phyloP scores from a whole-genome alignment of 1,140 invertebrate species.

The Drosophila kepulauana region DNA sequence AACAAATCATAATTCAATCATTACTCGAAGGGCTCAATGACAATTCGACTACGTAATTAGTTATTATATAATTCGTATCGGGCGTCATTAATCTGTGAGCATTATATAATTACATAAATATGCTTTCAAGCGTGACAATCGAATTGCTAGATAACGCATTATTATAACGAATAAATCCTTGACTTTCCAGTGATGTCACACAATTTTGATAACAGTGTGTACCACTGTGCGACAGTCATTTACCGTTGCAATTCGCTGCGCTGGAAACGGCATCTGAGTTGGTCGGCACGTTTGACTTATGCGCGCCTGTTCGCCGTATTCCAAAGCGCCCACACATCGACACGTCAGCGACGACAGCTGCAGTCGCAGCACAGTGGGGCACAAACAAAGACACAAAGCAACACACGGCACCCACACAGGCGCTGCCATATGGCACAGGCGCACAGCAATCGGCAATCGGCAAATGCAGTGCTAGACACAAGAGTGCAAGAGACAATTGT shows the following conservation, averaged over 20 bases:
- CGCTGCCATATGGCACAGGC: conserved; percentile 62
- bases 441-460: conserved; percentile 58
- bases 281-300: conserved; percentile 37
- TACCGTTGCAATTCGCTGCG: conserved; percentile 35
- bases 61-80: neutral
- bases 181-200: neutral
- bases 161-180: neutral
- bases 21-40: neutral
- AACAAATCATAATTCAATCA: neutral
- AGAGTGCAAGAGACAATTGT: neutral
- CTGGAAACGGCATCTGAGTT: conserved; percentile 36
- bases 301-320: conserved; percentile 68
- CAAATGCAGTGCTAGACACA: conserved; percentile 11
- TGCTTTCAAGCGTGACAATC: neutral
- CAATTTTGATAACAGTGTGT: neutral
- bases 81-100: neutral
- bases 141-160: neutral
- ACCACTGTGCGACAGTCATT: conserved; percentile 29
- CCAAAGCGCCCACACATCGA: conserved; percentile 59
- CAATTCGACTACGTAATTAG: neutral
- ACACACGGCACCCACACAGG: conserved; percentile 60
- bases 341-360: neutral
- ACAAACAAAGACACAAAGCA: neutral
- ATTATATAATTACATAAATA: neutral
- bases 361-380: conserved; percentile 7